Percentiles rank a stretch among this genome's conserved stretches.
Conservation (phyloP, 2,888 invertebrate genomes). For the Dryomyza anilis region DNA sequence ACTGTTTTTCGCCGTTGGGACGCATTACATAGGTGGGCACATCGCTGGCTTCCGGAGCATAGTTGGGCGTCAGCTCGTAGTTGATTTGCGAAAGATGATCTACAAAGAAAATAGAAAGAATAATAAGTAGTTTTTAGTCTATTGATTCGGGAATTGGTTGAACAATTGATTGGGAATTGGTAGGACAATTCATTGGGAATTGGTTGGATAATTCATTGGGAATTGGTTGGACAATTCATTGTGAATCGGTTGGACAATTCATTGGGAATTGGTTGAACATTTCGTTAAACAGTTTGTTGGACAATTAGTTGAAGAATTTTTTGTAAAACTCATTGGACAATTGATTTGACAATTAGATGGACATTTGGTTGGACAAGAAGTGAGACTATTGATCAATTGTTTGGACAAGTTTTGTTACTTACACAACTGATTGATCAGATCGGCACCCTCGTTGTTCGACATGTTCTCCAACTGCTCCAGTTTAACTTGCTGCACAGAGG, state of each 20-base stretch:
- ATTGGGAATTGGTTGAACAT: no score
- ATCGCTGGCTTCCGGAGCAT: constrained; percentile 39
- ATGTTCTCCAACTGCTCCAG: constrained; percentile 46
- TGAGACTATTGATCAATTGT: neutral
- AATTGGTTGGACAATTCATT: neutral
- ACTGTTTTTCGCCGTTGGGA: constrained; percentile 43
- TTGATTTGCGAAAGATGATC: constrained; percentile 50
- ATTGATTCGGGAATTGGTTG: neutral
- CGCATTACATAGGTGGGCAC: constrained; percentile 45
- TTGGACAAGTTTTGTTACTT: constrained; percentile 39
- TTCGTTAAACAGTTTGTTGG: neutral
- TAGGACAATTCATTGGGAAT: no score
- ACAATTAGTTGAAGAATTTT: neutral
- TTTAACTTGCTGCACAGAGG: constrained; percentile 46
- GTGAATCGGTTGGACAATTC: no score
- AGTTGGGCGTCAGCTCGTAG: constrained; percentile 44
- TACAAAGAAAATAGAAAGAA: no score
- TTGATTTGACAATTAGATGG: neutral
- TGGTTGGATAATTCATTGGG: no score
- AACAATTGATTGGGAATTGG: neutral
- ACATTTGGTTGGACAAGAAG: neutral
- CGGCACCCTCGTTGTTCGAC: constrained; percentile 47
- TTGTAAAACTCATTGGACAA: no score
- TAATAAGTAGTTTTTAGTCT: neutral
- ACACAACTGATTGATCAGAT: constrained; percentile 49